Base-by-base conservation (phyloP, 2,113 vertebrate genomes). In the Eolophus roseicapilla region DNA sequence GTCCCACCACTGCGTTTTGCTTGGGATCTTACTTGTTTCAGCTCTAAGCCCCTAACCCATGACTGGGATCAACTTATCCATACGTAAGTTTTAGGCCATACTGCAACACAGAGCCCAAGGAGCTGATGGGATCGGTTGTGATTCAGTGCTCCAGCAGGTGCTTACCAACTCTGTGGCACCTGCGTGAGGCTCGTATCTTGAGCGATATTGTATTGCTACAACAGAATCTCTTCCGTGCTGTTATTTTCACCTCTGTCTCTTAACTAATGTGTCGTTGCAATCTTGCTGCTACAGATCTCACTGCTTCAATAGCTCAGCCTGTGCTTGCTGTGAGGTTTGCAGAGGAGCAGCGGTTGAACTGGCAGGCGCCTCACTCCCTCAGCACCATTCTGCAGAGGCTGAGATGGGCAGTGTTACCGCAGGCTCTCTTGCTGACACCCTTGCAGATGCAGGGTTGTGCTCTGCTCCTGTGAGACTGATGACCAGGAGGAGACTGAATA, bases 361-460 rank as follows among this genome's bases (percentile, higher is more conserved):
- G 37, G 24, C 53, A 47, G 37, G 20, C 21, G 21, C 65, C 69
- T 49, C 4, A 1, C 25, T 85, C 63, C 59, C 68, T 49, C 7
- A 2, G 52, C 21, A 75, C 41, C 19, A 46, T 21, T 37, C 78
- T 37, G 53, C 9, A 1, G 60, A 53, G 46, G 49, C 44, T 37
- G 49, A 81, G 67, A 81, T 11, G 13, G 3, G 67, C 59, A 31
- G 47, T 0, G 0, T 69, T 37, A 14, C n/a, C 0, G 0, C 25
- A 37, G 53, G 10, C 37, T 31, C 33, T 44, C 43, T 28, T 39
- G 19, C 16, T 17, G 73, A 28, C 20, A 18, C 11, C 35, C 71
- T 35, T 50, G 50, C 41, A 74, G 52, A 16, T 0, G 0, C 63
- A 27, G 5, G 25, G 17, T 47, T 55, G 17, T 70, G 49, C 37